Percentiles rank a stretch among this genome's conserved stretches.
Conservation (phyloP, 2,797 vertebrate species). For the Monodelphis domestica region DNA sequence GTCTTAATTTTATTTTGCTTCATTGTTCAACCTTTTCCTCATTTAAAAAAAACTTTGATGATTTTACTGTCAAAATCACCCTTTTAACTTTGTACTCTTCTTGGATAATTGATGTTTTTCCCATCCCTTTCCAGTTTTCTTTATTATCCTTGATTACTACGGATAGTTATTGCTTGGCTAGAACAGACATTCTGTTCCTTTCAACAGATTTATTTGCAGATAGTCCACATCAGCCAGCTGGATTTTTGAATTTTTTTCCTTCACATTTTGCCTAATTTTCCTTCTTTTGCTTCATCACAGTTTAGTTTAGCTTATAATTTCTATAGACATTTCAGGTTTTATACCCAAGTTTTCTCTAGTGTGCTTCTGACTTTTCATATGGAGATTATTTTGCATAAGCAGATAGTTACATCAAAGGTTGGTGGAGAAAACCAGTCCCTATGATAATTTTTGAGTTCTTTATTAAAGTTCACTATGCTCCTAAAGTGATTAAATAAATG, state of each 20-base stretch:
- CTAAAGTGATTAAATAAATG: constrained; percentile 37
- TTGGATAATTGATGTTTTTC: background rate
- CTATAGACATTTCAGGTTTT: constrained; percentile 15
- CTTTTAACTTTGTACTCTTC: background rate
- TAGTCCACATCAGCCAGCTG: background rate
- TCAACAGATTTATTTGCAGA: background rate
- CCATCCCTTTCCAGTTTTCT: background rate
- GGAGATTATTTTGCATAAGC: constrained; percentile 19
- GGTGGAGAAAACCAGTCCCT: background rate
- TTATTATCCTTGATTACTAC: constrained; percentile 21
- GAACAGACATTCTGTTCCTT: constrained; percentile 24
- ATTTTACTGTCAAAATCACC: background rate
- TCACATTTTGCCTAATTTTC: background rate
- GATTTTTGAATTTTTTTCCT: background rate
- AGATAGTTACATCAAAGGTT: background rate
- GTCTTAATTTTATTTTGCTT: background rate
- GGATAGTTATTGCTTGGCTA: background rate
- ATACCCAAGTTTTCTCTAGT: background rate
- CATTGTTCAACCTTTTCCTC: background rate
- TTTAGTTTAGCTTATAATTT: constrained; percentile 31
- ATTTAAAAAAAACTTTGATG: background rate
- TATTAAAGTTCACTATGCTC: constrained; percentile 18
- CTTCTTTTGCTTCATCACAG: constrained; percentile 3
- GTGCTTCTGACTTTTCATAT: background rate
- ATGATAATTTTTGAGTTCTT: constrained; percentile 12